Base-by-base conservation (phyloP, 2,888 invertebrate genomes). In the Brachynemurus nebulosus region DNA sequence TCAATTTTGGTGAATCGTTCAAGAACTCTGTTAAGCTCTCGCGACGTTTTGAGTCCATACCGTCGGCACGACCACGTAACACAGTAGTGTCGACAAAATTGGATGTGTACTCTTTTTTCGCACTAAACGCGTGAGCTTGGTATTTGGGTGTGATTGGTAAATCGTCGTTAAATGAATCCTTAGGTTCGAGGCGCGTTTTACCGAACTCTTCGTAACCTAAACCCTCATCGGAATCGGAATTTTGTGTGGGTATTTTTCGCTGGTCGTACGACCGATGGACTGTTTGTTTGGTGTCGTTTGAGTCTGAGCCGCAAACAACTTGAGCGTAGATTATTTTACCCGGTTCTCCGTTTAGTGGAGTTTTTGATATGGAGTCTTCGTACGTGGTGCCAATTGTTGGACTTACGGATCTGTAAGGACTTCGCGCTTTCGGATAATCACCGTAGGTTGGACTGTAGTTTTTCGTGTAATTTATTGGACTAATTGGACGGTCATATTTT, bases 161-260 rank as follows among this genome's bases (percentile, higher is more conserved):
- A 49, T 76, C 76, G 45, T 64, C 64, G 2, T 55, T 53, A 2
- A 54, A 54, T 43, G 57, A 34, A 1, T 36, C 23, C 7, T 48
- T 36, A 30, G 40, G 35, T 25, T 45, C n/a, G 23, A 45, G 25
- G 8, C 25, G 41, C 11, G 23, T 25, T 7, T 39, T 37, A 5
- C 45, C 44, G 17, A 55, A 54, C 49, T 76, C 76, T 57, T 85
- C 84, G 45, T 79, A 76, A 2, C 84, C 84, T n/a, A 84, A 62
- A 0, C 84, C 84, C 61, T 85, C 85, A 52, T 84, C 85, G 58
- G 84, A 85, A 58, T 85, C 85, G 9, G 83, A 83, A 45, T 75
- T 69, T 45, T 73, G 72, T 1, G 68, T 59, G 43, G 69, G 67
- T n/a, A 65, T 64, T 48, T 66, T 58, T 65, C 64, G 51, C 61